phyloP scores from a whole-genome alignment of 2,113 vertebrate species.

The Sinocyclocheilus anophthalmus region DNA sequence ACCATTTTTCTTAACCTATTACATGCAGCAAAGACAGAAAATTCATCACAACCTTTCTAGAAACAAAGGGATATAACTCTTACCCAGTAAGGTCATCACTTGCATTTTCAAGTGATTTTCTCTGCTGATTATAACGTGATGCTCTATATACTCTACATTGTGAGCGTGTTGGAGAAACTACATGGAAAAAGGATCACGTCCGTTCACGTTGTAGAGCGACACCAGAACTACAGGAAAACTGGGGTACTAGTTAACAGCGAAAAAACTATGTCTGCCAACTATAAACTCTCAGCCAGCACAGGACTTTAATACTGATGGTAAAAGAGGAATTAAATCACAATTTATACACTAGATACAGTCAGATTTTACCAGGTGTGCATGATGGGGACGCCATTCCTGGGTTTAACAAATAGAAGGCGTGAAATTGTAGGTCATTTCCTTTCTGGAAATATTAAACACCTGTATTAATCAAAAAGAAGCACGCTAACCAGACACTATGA shows the following conservation, averaged over 20 bases:
- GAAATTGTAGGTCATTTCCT: not conserved
- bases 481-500: not conserved
- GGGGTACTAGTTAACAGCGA: slow-evolving; percentile 29
- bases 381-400: not conserved
- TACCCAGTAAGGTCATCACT: slow-evolving; percentile 10
- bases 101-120: slow-evolving; percentile 24
- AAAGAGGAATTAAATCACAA: slow-evolving; percentile 23
- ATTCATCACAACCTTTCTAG: slow-evolving; percentile 27
- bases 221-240: slow-evolving; percentile 11
- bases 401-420: not conserved
- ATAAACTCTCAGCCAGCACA: slow-evolving; percentile 34
- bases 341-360: slow-evolving; percentile 66
- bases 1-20: not conserved
- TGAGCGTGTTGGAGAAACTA: slow-evolving; percentile 11
- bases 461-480: not conserved
- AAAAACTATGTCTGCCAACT: slow-evolving; percentile 30
- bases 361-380: slow-evolving; percentile 42
- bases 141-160: slow-evolving; percentile 28
- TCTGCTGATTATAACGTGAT: slow-evolving; percentile 3
- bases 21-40: slow-evolving; percentile 37
- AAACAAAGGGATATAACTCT: slow-evolving; percentile 20
- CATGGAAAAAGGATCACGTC: not conserved
- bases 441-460: not conserved
- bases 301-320: slow-evolving; percentile 40
- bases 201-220: not conserved